Conservation (phyloP, 1,140 invertebrate genomes). For the Periplaneta americana region DNA sequence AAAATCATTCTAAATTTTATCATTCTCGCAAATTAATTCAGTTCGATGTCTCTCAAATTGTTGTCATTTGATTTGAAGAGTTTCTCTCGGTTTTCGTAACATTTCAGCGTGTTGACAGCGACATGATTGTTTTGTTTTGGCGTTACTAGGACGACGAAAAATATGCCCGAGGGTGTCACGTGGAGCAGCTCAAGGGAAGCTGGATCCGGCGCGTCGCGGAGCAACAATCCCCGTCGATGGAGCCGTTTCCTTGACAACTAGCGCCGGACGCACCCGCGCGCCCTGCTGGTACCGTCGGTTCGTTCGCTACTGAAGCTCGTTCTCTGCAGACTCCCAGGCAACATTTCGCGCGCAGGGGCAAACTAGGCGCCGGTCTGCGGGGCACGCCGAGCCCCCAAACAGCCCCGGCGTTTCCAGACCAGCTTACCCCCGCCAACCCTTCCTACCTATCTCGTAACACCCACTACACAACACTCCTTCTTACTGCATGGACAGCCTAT, state of each 20-base stretch:
- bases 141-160: too few species aligned
- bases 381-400: background rate
- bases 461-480: too few species aligned
- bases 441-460: too few species aligned
- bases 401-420: background rate
- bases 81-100: background rate
- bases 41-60: background rate
- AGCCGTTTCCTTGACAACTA: background rate
- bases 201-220: background rate
- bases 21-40: background rate
- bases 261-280: too few species aligned
- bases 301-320: background rate
- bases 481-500: too few species aligned
- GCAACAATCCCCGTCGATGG: background rate
- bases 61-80: background rate
- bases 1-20: background rate
- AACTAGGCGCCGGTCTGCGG: background rate
- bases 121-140: background rate
- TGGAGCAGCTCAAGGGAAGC: background rate
- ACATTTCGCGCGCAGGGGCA: background rate
- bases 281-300: too few species aligned
- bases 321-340: background rate
- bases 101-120: background rate
- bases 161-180: background rate
- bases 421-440: background rate